Conservation (phyloP, 2,113 vertebrate species). For the Rhizomys pruinosus region DNA sequence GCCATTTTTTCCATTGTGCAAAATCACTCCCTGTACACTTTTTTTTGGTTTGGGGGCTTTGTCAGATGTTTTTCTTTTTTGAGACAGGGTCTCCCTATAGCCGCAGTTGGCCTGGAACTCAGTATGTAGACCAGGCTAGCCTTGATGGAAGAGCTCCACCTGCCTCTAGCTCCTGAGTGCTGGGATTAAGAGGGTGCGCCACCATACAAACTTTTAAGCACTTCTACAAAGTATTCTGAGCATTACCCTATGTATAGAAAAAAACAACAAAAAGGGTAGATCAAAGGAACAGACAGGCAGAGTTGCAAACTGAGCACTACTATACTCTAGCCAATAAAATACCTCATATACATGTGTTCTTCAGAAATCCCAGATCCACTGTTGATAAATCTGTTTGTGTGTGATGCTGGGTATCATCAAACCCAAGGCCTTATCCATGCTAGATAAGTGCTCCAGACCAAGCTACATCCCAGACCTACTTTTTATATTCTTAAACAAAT, state of each 20-base stretch:
- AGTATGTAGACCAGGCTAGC: neutral
- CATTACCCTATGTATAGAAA: neutral
- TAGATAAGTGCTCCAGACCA: neutral
- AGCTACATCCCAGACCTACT: neutral
- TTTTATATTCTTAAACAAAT: neutral
- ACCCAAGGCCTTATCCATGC: neutral
- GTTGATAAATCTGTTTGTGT: too few species aligned
- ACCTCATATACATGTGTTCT: neutral
- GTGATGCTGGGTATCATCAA: neutral
- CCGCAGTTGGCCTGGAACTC: neutral
- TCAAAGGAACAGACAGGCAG: neutral
- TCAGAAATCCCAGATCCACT: neutral
- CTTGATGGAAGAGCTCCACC: neutral
- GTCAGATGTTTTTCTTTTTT: neutral
- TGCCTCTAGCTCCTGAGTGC: neutral
- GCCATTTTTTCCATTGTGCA: neutral
- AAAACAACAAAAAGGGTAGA: neutral
- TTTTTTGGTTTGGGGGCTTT: neutral
- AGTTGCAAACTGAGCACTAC: neutral
- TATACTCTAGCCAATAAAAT: neutral
- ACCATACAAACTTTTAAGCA: neutral
- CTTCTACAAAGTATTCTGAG: constrained; percentile 14
- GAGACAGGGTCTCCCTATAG: neutral
- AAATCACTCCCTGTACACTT: neutral
- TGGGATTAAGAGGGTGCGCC: neutral